Evolutionary conservation across 2,113 vertebrate species (phyloP), one percentile per base, ranked within the genome.

Genomic region (Cromileptes altivelis): DNA sequence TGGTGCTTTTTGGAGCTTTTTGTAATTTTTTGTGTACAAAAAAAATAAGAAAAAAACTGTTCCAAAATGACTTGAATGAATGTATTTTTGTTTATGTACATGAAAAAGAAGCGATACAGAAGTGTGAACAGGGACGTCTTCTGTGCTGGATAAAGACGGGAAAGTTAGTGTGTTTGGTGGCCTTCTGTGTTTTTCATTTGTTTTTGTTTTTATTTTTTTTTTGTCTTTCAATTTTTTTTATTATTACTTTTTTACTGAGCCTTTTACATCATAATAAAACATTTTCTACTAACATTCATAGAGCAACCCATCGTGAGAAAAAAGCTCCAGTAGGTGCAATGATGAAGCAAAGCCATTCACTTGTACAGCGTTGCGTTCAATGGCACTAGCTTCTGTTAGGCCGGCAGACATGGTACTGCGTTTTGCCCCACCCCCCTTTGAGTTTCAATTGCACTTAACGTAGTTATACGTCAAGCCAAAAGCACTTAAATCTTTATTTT

Each of bases 11-110:
- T 95, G 90, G 89, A 95, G 94, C 90, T 92, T 94, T 95, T 95
- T 95, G 91, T 95, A 95, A 94, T 94, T 94, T 45, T 94, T 92
- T 95, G 90, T 95, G 93, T 95, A 91, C 91, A 88, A 91, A 92
- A 93, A 91, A 91, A 89, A 78, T 37, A 72, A 76, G 80, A 91
- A 91, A 84, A 83, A 85, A 93, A 83, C 76, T 95, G 94, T 96
- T 95, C 94, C 94, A 95, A 96, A 96, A 96, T 95, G 95, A 96
- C 95, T 95, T 96, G 95, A 95, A 95, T 96, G 95, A 96, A 96
- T 96, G 95, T 96, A 96, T 93, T 95, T 94, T 95, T 93, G 85
- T 94, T 94, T 85, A 91, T 94, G 93, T 94, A 92, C 89, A 93
- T 92, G 90, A 85, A 84, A 84, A 94, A 85, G 92, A 94, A 84